Percentiles rank a stretch among this genome's conserved stretches.
These are phyloP conservation scores for Eupelmus urozonus DNA, from an alignment of 2,888 invertebrate species.

Conservation along the genomic window DNA sequence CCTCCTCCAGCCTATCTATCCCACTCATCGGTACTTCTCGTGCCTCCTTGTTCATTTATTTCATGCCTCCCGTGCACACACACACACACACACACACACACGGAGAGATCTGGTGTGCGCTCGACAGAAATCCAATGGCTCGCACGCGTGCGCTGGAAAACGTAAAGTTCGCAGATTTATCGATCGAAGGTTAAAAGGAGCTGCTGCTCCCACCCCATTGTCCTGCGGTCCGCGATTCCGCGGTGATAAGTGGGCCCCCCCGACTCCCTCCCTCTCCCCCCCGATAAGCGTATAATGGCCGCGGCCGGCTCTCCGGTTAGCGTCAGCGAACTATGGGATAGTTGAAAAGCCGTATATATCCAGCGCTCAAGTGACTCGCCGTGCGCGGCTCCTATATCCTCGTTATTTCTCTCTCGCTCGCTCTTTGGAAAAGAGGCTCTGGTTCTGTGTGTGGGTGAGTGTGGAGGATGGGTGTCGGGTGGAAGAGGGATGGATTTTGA, in stretches of 20 bases:
- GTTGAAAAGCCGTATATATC: constrained; percentile 61
- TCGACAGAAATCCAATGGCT: constrained; percentile 61
- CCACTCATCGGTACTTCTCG: constrained; percentile 46
- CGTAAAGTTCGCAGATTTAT: constrained; percentile 62
- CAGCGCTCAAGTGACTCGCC: constrained; percentile 57
- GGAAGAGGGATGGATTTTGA: constrained; percentile 49
- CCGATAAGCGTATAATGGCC: constrained; percentile 59
- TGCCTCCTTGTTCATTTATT: neutral
- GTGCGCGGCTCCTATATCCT: constrained; percentile 50
- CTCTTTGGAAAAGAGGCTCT: neutral
- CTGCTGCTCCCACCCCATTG: constrained; percentile 42
- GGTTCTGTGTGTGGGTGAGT: neutral
- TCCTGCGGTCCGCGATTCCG: constrained; percentile 59
- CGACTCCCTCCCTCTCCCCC: no score
- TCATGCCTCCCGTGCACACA: neutral
- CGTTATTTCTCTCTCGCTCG: constrained; percentile 40
- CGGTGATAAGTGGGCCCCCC: constrained; percentile 60
- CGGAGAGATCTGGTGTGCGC: constrained; percentile 36
- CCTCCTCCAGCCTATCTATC: constrained; percentile 37
- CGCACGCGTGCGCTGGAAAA: constrained; percentile 55
- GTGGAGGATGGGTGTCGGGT: neutral
- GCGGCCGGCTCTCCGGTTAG: constrained; percentile 7
- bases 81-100: neutral
- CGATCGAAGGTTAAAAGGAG: constrained; percentile 59
- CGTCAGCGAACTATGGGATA: constrained; percentile 59